Evolutionary conservation across 2,797 vertebrate species (phyloP).

Genomic region (Hybognathus amarus): DNA sequence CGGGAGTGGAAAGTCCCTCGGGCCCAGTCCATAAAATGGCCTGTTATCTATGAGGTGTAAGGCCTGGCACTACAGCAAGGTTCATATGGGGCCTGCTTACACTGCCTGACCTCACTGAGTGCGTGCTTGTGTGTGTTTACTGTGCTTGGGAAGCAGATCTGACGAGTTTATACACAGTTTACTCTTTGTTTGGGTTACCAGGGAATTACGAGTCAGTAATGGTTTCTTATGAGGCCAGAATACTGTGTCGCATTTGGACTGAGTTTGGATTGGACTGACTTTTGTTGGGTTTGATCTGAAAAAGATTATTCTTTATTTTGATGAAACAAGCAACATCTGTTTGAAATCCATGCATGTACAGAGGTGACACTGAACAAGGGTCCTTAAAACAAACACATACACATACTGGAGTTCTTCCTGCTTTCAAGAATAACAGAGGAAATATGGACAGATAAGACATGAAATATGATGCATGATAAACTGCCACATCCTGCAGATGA

Average conservation of each 20-base stretch:
- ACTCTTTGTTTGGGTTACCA: slow-evolving; percentile 54
- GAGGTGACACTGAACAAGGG: background rate
- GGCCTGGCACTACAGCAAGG: slow-evolving; percentile 54
- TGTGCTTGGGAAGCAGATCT: slow-evolving; percentile 27
- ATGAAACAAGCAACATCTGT: slow-evolving; percentile 17
- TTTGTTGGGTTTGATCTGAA: slow-evolving; percentile 10
- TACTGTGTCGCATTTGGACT: slow-evolving; percentile 1
- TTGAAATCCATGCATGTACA: slow-evolving; percentile 4
- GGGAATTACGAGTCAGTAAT: slow-evolving; percentile 44
- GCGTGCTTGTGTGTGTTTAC: slow-evolving; percentile 37
- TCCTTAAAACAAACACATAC: slow-evolving; percentile 9
- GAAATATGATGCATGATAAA: slow-evolving; percentile 16
- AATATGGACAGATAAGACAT: slow-evolving; percentile 31
- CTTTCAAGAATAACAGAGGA: slow-evolving; percentile 10
- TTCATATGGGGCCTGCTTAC: slow-evolving; percentile 58
- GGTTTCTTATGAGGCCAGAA: slow-evolving; percentile 34
- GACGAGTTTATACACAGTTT: slow-evolving; percentile 39
- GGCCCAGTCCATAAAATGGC: slow-evolving; percentile 49
- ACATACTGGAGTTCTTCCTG: slow-evolving; percentile 19
- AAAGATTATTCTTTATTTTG: slow-evolving; percentile 10
- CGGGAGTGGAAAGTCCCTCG: slow-evolving; percentile 55
- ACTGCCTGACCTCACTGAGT: slow-evolving; percentile 51
- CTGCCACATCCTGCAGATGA: slow-evolving; percentile 15
- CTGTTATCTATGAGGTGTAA: slow-evolving; percentile 60
- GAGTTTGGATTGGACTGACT: slow-evolving; percentile 29